Conservation (phyloP, 2,888 invertebrate species). For the Helobdella robusta region DNA sequence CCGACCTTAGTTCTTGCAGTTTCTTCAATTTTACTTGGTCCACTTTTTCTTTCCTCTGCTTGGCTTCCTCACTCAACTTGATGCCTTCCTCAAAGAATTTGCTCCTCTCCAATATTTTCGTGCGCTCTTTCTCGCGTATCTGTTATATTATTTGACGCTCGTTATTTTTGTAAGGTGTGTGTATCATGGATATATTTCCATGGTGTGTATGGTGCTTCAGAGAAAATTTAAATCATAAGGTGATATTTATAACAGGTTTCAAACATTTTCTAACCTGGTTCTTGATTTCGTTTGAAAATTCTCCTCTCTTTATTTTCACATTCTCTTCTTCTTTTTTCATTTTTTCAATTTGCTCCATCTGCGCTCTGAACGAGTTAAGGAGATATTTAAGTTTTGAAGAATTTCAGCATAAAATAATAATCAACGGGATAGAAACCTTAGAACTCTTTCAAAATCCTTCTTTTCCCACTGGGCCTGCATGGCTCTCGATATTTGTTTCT, state of each 20-base stretch:
- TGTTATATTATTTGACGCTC: no score
- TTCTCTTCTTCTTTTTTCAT: slow-evolving; percentile 44
- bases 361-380: slow-evolving; percentile 40
- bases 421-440: slow-evolving; percentile 38
- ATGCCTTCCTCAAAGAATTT: slow-evolving; percentile 50
- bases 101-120: slow-evolving; percentile 44
- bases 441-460: slow-evolving; percentile 48
- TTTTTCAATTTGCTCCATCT: slow-evolving; percentile 48
- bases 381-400: neutral
- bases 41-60: slow-evolving; percentile 42
- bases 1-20: slow-evolving; percentile 45
- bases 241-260: no score
- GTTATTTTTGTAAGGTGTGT: no score
- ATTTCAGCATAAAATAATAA: neutral
- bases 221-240: no score
- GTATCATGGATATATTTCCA: no score
- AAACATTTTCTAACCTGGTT: no score
- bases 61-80: slow-evolving; percentile 47
- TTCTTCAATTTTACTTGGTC: slow-evolving; percentile 49
- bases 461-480: slow-evolving; percentile 49
- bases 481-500: slow-evolving; percentile 49
- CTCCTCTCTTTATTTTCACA: slow-evolving; percentile 18
- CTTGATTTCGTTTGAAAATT: slow-evolving; percentile 18
- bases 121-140: slow-evolving; percentile 47
- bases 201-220: no score